Conservation (phyloP, 2,888 invertebrate genomes). For the Timema podura region DNA sequence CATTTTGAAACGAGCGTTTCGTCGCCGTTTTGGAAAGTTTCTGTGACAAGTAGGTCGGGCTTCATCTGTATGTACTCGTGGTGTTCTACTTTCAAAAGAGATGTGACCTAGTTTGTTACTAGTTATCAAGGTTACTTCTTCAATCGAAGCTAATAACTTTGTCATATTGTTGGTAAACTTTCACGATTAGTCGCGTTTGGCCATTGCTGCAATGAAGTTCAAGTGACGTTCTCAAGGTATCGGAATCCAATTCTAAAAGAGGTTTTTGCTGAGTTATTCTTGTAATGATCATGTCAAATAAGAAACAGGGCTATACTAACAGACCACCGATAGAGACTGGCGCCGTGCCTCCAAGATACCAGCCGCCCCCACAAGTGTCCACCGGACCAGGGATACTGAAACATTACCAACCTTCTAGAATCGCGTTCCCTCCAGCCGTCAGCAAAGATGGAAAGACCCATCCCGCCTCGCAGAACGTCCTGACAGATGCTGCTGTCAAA, state of each 20-base stretch:
- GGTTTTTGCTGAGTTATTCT: neutral
- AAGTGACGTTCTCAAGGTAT: neutral
- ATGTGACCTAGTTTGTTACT: too few species aligned
- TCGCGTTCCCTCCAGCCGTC: conserved; percentile 23
- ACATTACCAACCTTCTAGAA: conserved; percentile 39
- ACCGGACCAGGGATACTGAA: conserved; percentile 59
- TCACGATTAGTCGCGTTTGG: too few species aligned
- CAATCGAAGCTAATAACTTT: too few species aligned
- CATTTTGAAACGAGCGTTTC: too few species aligned
- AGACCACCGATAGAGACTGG: conserved; percentile 38
- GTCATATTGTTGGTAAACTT: too few species aligned
- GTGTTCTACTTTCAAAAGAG: too few species aligned
- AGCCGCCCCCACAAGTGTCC: conserved; percentile 68
- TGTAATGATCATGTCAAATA: conserved; percentile 44
- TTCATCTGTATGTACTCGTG: too few species aligned
- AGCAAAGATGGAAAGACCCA: conserved; percentile 28
- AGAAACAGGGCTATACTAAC: conserved; percentile 40
- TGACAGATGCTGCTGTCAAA: conserved; percentile 28
- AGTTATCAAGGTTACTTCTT: too few species aligned
- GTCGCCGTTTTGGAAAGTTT: too few species aligned
- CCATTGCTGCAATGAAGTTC: neutral
- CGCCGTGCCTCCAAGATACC: conserved; percentile 69
- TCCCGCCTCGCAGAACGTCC: conserved; percentile 21
- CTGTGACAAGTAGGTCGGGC: too few species aligned
- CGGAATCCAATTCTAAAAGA: too few species aligned